phyloP scores from a whole-genome alignment of 1,140 invertebrate species.

The Marisa cornuarietis region DNA sequence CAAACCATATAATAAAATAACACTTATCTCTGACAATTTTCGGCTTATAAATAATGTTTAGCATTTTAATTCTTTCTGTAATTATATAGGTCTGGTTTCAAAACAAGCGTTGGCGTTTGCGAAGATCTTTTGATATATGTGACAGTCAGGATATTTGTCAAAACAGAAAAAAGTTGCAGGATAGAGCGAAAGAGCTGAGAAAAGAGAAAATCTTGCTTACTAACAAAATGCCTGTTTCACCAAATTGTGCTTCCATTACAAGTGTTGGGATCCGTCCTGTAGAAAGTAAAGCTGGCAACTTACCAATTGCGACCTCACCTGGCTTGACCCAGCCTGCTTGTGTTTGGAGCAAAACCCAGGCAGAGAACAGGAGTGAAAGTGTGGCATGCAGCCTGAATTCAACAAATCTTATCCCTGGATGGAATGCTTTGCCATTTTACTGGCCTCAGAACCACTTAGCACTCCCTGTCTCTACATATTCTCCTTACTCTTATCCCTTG shows the following conservation, averaged over 20 bases:
- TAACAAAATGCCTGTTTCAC: background rate
- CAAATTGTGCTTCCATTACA: background rate
- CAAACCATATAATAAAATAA: too few species aligned
- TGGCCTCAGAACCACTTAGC: too few species aligned
- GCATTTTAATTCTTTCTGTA: background rate
- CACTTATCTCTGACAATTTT: too few species aligned
- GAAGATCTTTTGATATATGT: background rate
- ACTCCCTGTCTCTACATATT: too few species aligned
- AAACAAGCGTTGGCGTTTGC: conserved; percentile 9
- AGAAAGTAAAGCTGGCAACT: background rate
- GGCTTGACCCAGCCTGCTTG: too few species aligned
- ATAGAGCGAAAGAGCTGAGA: background rate
- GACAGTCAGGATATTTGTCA: background rate
- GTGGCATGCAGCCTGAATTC: too few species aligned
- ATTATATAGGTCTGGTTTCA: conserved; percentile 9
- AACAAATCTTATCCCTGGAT: too few species aligned
- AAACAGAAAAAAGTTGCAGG: background rate
- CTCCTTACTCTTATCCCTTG: too few species aligned
- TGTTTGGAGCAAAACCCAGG: too few species aligned
- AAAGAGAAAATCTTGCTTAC: background rate
- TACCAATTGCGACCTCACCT: background rate
- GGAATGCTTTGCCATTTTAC: too few species aligned
- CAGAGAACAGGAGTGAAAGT: too few species aligned
- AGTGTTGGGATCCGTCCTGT: background rate
- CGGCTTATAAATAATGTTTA: too few species aligned